Conservation (phyloP, 2,888 invertebrate species). For the Trichopoda pennipes region DNA sequence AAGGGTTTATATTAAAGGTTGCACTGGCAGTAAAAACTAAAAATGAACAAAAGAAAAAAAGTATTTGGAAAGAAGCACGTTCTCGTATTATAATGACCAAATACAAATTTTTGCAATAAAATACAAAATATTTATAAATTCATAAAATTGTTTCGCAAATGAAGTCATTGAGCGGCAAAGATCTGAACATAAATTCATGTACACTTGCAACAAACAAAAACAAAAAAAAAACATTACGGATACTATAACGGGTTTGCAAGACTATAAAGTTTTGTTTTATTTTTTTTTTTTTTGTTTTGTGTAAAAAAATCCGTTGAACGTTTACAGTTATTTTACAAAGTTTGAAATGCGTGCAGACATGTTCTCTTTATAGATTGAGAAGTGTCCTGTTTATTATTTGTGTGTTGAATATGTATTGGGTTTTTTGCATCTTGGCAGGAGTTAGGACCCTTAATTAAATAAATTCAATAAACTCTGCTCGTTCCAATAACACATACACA, state of each 20-base stretch:
- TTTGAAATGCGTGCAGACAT: conserved; percentile 14
- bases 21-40: conserved; percentile 24
- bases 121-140: conserved; percentile 61
- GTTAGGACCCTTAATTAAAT: conserved; percentile 79
- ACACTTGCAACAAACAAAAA: background rate
- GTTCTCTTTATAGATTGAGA: conserved; percentile 27
- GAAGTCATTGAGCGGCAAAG: conserved; percentile 75
- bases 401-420: conserved; percentile 52
- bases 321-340: conserved; percentile 27
- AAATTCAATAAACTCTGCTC: conserved; percentile 79
- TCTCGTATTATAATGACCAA: conserved; percentile 29
- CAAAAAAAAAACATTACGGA: background rate
- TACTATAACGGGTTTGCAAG: background rate
- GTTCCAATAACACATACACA: conserved; percentile 63
- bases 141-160: conserved; percentile 73
- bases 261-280: background rate
- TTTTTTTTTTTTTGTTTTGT: no score
- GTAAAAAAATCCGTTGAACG: conserved; percentile 4
- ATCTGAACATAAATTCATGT: background rate
- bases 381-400: conserved; percentile 61
- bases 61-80: conserved; percentile 42
- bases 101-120: conserved; percentile 56
- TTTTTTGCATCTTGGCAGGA: conserved; percentile 5
- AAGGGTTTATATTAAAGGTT: background rate
- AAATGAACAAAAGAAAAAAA: conserved; percentile 32